Evolutionary conservation across 2,113 vertebrate genomes (phyloP), one percentile per base, ranked within the genome.

Genomic region (Hypanus sabinus): DNA sequence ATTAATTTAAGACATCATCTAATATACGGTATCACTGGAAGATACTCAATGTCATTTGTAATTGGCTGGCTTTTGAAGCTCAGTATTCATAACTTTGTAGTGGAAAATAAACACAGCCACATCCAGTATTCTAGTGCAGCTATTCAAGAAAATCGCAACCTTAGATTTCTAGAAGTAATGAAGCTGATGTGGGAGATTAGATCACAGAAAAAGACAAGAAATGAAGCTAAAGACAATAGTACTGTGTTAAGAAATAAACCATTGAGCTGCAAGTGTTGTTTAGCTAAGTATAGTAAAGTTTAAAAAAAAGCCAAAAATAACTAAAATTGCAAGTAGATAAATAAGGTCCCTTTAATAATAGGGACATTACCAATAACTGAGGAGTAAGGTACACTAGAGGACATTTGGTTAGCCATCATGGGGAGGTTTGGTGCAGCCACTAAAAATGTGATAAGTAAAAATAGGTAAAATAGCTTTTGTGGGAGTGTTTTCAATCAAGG

Each of bases 231-330:
- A 65, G 60, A 16, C 14, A 12, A 88, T 11, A n/a, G 30, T 65
- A 65, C 24, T n/a, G n/a, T n/a, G n/a, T 60, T 60, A 87, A 55
- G 46, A 55, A 24, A 85, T 46, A 20, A 83, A 14, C 80, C 60
- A 55, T n/a, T 30, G 55, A 60, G 83, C 83, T 87, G 83, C 1
- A 87, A 85, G 27, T 85, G 81, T 22, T 85, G 81, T 85, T 85
- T 87, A 87, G 83, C 11, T 30, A 87, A 22, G 20, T 30, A 27
- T 60, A 4, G 57, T 30, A 11, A 11, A 46, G 38, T 46, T n/a
- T n/a, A 27, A 87, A 30, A 76, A 87, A 60, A 87, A 27, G 55
- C 55, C 14, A 85, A 85, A 85, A 55, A 27, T 57, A 27, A 85
- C 57, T 57, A 55, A 24, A 2, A 10, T 46, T 11, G 7, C 2